Conservation (phyloP, 64 coral and sea anemone genomes). For the Stylophora pistillata region DNA sequence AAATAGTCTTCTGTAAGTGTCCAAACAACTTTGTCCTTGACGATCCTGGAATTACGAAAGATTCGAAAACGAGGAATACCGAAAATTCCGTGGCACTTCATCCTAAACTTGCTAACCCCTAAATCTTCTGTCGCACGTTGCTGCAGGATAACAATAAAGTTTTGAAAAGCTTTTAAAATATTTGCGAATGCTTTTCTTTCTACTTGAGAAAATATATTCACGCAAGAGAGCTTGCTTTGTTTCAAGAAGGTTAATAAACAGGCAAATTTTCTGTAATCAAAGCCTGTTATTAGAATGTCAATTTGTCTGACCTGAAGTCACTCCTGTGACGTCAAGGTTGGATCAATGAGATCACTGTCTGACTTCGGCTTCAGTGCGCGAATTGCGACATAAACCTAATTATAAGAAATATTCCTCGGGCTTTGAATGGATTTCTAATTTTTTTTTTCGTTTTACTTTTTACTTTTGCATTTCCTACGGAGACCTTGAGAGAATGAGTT, state of each 20-base stretch:
- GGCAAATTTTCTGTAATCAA: background rate
- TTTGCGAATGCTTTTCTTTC: slow-evolving; percentile 1
- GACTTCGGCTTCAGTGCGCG: too few species aligned
- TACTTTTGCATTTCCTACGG: too few species aligned
- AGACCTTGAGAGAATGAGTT: too few species aligned
- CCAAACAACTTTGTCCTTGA: background rate
- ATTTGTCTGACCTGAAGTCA: background rate
- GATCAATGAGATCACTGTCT: background rate
- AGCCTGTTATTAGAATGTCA: background rate
- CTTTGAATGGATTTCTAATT: too few species aligned
- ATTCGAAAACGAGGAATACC: background rate
- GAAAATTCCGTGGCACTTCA: background rate
- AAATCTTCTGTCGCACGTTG: background rate
- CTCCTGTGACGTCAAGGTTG: background rate
- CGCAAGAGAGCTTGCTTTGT: slow-evolving; percentile 5
- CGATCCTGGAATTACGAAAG: background rate
- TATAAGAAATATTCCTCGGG: too few species aligned
- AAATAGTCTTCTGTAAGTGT: background rate
- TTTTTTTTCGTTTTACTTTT: too few species aligned
- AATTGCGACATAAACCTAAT: too few species aligned
- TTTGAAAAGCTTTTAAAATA: background rate
- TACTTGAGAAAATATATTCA: background rate
- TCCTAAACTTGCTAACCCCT: background rate
- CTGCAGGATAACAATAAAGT: background rate
- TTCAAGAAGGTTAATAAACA: slow-evolving; percentile 2